A percentile compares a stretch with the other conserved stretches of the same genome.
Evolutionary conservation across 2,797 vertebrate genomes (phyloP).

Genomic region (Myotis daubentonii): DNA sequence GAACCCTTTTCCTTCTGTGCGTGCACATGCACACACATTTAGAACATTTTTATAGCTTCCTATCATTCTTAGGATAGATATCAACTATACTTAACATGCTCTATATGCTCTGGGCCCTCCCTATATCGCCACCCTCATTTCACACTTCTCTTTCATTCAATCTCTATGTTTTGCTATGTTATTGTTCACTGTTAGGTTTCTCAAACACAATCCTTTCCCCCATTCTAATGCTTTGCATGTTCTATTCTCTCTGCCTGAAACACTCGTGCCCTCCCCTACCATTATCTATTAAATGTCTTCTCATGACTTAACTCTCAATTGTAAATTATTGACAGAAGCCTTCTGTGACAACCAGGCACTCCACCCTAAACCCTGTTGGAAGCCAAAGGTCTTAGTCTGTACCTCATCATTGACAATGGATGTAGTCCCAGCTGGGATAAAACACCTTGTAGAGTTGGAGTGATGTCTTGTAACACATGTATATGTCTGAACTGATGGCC

Average conservation of each 20-base stretch:
- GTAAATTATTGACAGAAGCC: neutral
- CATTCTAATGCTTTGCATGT: neutral
- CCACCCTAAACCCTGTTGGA: neutral
- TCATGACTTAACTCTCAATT: neutral
- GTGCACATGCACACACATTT: neutral
- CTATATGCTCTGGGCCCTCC: neutral
- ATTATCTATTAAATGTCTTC: neutral
- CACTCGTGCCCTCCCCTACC: neutral
- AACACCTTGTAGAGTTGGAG: neutral
- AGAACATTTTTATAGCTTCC: neutral
- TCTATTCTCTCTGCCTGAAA: neutral
- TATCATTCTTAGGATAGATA: neutral
- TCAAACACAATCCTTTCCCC: neutral
- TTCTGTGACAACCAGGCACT: neutral
- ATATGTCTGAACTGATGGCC: neutral
- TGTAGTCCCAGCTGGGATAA: neutral
- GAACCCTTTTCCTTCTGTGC: neutral
- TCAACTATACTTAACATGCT: neutral
- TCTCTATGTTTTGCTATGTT: neutral
- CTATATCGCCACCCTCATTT: neutral
- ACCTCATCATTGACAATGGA: neutral
- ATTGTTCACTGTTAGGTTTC: neutral
- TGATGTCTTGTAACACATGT: neutral
- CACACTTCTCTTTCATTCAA: neutral
- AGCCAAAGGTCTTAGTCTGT: neutral